Evolutionary conservation across 1,140 invertebrate species (phyloP).

Genomic region (Drosophila guanche): DNA sequence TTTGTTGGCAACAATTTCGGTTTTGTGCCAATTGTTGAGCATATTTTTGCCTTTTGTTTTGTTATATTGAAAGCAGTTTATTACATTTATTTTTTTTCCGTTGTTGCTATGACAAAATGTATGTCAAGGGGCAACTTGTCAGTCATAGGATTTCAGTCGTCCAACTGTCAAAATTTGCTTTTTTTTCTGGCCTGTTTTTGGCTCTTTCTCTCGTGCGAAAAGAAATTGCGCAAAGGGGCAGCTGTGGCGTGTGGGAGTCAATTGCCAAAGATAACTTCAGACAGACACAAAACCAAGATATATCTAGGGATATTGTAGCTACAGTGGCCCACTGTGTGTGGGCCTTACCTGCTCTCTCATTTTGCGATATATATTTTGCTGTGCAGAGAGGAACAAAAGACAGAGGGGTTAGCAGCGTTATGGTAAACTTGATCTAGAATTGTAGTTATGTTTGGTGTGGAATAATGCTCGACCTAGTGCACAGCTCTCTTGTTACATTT

Average conservation of each 20-base stretch:
- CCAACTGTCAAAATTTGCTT: conserved; percentile 55
- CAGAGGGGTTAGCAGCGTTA: conserved; percentile 10
- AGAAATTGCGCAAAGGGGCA: conserved; percentile 71
- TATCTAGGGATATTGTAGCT: conserved; percentile 1
- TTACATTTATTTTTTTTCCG: conserved; percentile 57
- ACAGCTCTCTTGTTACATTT: conserved; percentile 64
- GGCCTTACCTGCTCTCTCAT: conserved; percentile 40
- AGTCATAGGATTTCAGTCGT: conserved; percentile 70
- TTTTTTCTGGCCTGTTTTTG: conserved; percentile 20
- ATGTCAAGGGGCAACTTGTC: conserved; percentile 80
- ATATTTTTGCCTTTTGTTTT: conserved; percentile 25
- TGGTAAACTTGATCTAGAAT: no score
- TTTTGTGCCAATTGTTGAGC: conserved; percentile 23
- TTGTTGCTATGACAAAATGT: conserved; percentile 76
- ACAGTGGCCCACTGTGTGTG: conserved; percentile 33
- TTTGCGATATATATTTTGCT: conserved; percentile 21
- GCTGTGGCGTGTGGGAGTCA: conserved; percentile 27
- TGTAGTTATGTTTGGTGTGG: background rate
- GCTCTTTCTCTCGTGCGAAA: conserved; percentile 21
- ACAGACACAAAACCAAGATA: background rate
- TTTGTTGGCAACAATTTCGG: conserved; percentile 24
- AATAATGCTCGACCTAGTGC: conserved; percentile 42
- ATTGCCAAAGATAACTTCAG: conserved; percentile 31
- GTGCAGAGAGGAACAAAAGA: conserved; percentile 16
- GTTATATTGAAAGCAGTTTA: conserved; percentile 64